Base-by-base conservation (phyloP, 2,113 vertebrate species). In the Grallaria varia region DNA sequence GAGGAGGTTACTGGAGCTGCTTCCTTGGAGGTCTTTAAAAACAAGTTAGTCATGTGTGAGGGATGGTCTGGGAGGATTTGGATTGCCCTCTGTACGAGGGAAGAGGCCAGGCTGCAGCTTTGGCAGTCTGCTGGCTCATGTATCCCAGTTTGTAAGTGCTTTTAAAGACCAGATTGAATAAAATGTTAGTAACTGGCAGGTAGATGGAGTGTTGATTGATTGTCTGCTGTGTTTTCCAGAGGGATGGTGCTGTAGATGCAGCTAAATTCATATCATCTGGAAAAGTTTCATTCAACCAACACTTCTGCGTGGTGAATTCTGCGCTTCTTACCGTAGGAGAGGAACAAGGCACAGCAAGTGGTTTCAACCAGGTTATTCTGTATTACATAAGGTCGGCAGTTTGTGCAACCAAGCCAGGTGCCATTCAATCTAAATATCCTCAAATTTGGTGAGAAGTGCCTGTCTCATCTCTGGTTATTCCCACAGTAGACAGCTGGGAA, bases 11-110 rank as follows among this genome's bases (percentile, higher is more conserved):
- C 69, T 72, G 77, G 67, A 60, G 64, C 49, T 58, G 58, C 87
- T 96, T 94, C 95, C 13, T 95, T 91, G 89, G 87, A 94, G 77
- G 81, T 97, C 93, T 84, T 93, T 74, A 66, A 84, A 89, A 90
- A 74, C 44, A 84, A 78, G 33, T 81, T 78, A 68, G 52, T 87
- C 37, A n/a, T 93, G 67, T 69, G 53, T 66, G 77, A 89, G 35
- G 76, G 87, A 56, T 87, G 77, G n/a, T 52, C 50, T 44, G 21
- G 47, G 64, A 83, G 55, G 30, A 39, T 68, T 90, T 81, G n/a
- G 50, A 8, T 24, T 92, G 59, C 35, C 55, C 37, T 83, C 15
- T 37, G 25, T 10, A 1, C 10, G 49, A 88, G 72, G 33, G 86
- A 89, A n/a, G n/a, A 71, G 47, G 39, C 49, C 53, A 14, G 50